Base-by-base conservation (phyloP, 1,140 invertebrate genomes). In the Eriocheir sinensis region DNA sequence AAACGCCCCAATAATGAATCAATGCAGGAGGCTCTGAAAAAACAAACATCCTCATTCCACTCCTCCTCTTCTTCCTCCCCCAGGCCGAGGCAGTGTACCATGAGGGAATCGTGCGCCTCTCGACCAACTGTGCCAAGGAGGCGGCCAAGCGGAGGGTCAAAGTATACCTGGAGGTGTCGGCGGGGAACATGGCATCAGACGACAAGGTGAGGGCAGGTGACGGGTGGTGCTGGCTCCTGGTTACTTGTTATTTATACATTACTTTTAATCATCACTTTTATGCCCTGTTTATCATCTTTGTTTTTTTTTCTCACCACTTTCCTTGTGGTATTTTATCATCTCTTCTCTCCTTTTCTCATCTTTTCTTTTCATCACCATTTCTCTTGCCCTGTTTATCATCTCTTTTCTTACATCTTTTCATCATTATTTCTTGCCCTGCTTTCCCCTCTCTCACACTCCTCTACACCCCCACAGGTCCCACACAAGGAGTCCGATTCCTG, bases 1-100 rank as follows among this genome's bases (percentile, higher is more conserved):
- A n/a, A n/a, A n/a, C n/a, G n/a, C n/a, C n/a, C n/a, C n/a, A n/a
- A n/a, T n/a, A n/a, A n/a, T n/a, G n/a, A n/a, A n/a, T n/a, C n/a
- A n/a, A n/a, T n/a, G n/a, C n/a, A n/a, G n/a, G n/a, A n/a, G n/a
- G n/a, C n/a, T n/a, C n/a, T n/a, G n/a, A n/a, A n/a, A n/a, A n/a
- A n/a, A n/a, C n/a, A n/a, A n/a, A n/a, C n/a, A n/a, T n/a, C n/a
- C n/a, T n/a, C n/a, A n/a, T n/a, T 15, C 53, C 53, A 12, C 53
- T 21, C 53, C 53, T 15, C 53, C 53, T 0, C 30, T 21, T 15
- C 53, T 21, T 15, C 81, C 72, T 4, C n/a, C 8, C 32, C 30
- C 98, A 99, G 97, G 98, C 98, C 53, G 98, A 99, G 96, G 98
- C 98, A 0, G 98, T 99, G 9, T 99, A 99, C 96, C 98, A 98